Base-by-base conservation (phyloP, 92 coral and sea anemone genomes). In the Galaxea fascicularis region DNA sequence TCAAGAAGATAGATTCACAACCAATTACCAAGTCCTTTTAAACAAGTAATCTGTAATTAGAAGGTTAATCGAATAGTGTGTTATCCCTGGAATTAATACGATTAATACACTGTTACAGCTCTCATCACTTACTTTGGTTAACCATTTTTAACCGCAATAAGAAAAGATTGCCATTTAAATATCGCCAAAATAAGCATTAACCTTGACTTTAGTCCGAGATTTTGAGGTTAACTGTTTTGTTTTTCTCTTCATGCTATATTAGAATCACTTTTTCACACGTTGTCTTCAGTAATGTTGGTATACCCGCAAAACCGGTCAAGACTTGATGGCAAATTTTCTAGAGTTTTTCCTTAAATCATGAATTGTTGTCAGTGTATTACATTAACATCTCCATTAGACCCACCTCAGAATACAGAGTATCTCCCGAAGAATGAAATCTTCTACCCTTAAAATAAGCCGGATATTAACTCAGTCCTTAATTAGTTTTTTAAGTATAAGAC, bases 111-210 rank as follows among this genome's bases (percentile, higher is more conserved):
- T 13, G 74, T 20, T 11, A 29, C 27, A 70, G 8, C 10, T 70
- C 53, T 20, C 27, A 44, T 70, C 10, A 8, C 13, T 70, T 10
- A 35, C 74, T n/a, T 39, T 70, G 76, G 76, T 71, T 71, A 71
- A 71, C 76, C 76, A 71, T 16, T 0, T 0, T 15, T 49, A 13
- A 71, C 76, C 76, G 53, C 76, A 71, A 13, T 46, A 6, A 44
- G 28, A 31, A 13, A 39, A 45, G 57, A n/a, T 56, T 22, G 57
- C 20, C 39, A 21, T 71, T 24, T 65, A 45, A 21, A 46, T 26
- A 22, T 29, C 16, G 8, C 31, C 16, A 49, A 45, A 71, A 25
- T 11, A 71, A 17, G 58, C 35, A 49, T 71, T 71, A 71, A 71
- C 76, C 76, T 71, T 71, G 76, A 44, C 76, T 71, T 16, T 45